phyloP scores from a whole-genome alignment of 2,797 vertebrate species.

The Hydrophis major region DNA sequence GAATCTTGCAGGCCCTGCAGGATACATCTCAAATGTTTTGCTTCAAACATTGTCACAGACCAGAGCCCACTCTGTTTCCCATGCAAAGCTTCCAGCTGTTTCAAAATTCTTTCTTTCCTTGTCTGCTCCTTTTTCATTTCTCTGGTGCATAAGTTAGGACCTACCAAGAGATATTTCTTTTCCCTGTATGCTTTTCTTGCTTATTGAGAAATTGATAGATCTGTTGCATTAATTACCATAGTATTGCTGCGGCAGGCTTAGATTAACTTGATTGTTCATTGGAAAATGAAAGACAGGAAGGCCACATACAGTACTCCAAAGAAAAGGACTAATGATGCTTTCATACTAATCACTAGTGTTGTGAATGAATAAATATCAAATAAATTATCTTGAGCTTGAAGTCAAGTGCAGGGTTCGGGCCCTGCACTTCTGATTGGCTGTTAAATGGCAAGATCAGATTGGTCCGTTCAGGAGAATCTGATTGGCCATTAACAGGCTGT shows the following conservation, averaged over 20 bases:
- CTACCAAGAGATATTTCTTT: neutral
- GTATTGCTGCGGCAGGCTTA: neutral
- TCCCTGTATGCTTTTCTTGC: neutral
- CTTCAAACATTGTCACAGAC: neutral
- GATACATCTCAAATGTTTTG: neutral
- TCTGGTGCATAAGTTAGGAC: neutral
- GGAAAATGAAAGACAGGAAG: neutral
- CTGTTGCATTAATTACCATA: neutral
- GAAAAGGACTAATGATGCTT: neutral
- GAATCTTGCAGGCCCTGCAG: neutral
- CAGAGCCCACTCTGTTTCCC: neutral
- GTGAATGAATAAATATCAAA: too few relatives aligned
- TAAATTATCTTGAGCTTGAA: too few relatives aligned
- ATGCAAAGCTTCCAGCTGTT: neutral
- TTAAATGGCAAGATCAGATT: too few relatives aligned
- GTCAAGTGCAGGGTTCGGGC: too few relatives aligned
- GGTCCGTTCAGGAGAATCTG: too few relatives aligned
- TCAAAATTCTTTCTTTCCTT: neutral
- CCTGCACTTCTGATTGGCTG: too few relatives aligned
- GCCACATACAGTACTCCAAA: neutral
- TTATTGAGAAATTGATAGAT: neutral
- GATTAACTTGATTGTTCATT: neutral
- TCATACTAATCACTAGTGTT: neutral
- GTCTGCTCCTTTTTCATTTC: neutral
- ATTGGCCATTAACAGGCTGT: too few relatives aligned